These are phyloP conservation scores for Chymomyza procnemis DNA, from an alignment of 2,888 invertebrate genomes.

Conservation along the genomic window DNA sequence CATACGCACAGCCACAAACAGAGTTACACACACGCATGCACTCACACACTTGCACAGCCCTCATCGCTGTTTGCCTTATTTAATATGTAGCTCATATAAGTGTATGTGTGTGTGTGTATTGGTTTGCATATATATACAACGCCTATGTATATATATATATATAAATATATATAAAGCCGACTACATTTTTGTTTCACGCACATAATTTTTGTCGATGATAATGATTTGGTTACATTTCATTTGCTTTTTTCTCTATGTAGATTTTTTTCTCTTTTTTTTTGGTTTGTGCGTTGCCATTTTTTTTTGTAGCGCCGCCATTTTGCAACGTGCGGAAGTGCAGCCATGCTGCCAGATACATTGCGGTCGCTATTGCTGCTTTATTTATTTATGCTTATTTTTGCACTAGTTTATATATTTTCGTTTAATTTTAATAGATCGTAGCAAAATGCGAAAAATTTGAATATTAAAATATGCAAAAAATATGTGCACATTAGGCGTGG, in stretches of 20 bases:
- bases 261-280: not conserved
- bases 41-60: slow-evolving; percentile 1
- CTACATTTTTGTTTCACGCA: slow-evolving; percentile 58
- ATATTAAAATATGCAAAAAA: not conserved
- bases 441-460: not conserved
- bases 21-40: slow-evolving; percentile 14
- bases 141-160: not conserved
- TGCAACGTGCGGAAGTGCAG: slow-evolving; percentile 51
- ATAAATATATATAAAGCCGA: slow-evolving; percentile 1
- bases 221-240: slow-evolving; percentile 51
- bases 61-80: not conserved
- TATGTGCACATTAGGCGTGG: slow-evolving; percentile 41
- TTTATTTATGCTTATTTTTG: slow-evolving; percentile 41
- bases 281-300: not conserved
- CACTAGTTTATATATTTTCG: slow-evolving; percentile 41
- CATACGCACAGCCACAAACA: slow-evolving; percentile 1
- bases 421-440: slow-evolving; percentile 30
- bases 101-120: not conserved
- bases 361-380: slow-evolving; percentile 44
- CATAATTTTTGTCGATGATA: slow-evolving; percentile 48
- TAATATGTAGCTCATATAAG: not conserved
- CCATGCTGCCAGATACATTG: slow-evolving; percentile 46
- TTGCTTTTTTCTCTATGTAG: not conserved
- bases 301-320: not conserved
- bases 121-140: not conserved